Percentiles rank a stretch among this genome's conserved stretches.
Conservation (phyloP, 2,113 vertebrate genomes). For the Tursiops truncatus region DNA sequence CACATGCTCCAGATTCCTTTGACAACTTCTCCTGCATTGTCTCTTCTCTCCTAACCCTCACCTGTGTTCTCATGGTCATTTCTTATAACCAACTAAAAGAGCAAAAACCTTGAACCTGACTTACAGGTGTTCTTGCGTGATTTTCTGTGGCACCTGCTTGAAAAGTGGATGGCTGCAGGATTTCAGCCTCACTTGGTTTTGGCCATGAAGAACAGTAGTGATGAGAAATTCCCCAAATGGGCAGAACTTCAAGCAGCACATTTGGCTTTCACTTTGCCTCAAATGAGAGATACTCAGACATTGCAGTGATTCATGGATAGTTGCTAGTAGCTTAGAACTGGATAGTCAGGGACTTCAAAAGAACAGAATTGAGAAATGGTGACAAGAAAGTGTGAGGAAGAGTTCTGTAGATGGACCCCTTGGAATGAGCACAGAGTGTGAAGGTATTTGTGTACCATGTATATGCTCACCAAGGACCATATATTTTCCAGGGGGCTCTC, state of each 20-base stretch:
- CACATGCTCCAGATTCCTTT: neutral
- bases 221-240: neutral
- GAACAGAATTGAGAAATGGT: neutral
- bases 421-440: neutral
- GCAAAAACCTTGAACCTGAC: neutral
- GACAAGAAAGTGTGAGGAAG: neutral
- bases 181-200: neutral
- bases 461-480: neutral
- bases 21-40: neutral
- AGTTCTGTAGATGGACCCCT: neutral
- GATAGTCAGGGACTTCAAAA: neutral
- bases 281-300: neutral
- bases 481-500: neutral
- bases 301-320: neutral
- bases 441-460: neutral
- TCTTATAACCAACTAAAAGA: neutral
- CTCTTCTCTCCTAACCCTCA: neutral
- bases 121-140: neutral
- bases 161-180: neutral
- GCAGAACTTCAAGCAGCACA: neutral
- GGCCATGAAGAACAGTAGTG: neutral
- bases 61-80: neutral
- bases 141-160: neutral
- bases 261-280: conserved; percentile 15
- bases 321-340: neutral